Evolutionary conservation across 2,888 invertebrate genomes (phyloP), one percentile per base, ranked within the genome.

Genomic region (Lobophora halterata): DNA sequence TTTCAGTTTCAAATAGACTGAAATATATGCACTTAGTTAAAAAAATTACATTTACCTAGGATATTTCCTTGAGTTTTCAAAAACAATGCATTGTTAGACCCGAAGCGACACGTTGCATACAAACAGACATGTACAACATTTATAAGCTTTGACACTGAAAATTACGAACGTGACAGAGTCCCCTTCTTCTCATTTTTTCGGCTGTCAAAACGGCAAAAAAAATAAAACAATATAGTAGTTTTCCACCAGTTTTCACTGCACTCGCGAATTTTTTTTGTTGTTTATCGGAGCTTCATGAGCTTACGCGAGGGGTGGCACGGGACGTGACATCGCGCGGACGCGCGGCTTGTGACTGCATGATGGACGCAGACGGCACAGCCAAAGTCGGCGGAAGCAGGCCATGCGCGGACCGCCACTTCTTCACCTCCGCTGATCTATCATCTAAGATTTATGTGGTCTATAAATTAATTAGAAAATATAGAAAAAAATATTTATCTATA

Each of bases 161-260:
- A 62, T 75, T 86, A 86, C 86, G 80, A 85, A 86, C 86, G 78
- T 83, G 75, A 65, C 61, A 56, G 57, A 69, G 71, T 64, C 61
- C 62, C 49, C 56, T 58, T 61, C 56, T 54, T 67, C 59, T 61
- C 72, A 69, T 76, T 65, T 68, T 68, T 59, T 56, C 50, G 41
- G 55, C 49, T 35, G 30, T 42, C 46, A 46, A 52, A 46, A 58
- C 56, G 55, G 41, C 45, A 41, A 46, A 36, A 27, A 43, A 25
- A 46, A 37, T 16, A 19, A 35, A 34, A 29, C 21, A 24, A n/a
- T n/a, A n/a, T n/a, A n/a, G n/a, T n/a, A n/a, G 7, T 2, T 14
- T 25, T 24, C 42, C 43, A 51, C 35, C 12, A 2, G 16, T 13
- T 35, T 45, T 39, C 74, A 76, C 73, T 67, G 54, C 67, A 74